phyloP scores from a whole-genome alignment of 2,113 vertebrate species.

The Peromyscus maniculatus region DNA sequence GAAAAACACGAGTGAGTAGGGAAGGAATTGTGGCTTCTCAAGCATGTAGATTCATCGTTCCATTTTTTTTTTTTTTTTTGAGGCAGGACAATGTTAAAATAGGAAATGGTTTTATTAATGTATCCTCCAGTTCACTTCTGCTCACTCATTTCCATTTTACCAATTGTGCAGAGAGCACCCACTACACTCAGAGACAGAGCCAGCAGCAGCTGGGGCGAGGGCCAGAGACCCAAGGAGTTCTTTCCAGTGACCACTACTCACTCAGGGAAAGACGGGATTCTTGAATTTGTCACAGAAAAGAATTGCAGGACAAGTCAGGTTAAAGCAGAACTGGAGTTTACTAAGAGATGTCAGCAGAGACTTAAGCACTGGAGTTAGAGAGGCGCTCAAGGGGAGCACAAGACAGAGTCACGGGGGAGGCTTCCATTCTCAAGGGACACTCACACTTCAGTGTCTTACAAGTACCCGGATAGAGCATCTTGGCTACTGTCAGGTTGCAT shows the following conservation, averaged over 20 bases:
- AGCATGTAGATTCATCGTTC: not conserved
- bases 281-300: not conserved
- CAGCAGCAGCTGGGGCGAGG: not conserved
- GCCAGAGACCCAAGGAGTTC: not conserved
- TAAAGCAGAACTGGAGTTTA: not conserved
- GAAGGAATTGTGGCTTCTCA: conserved; percentile 6
- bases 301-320: not conserved
- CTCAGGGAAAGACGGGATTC: not conserved
- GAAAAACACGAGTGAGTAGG: not conserved
- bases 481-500: not conserved
- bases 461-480: not conserved
- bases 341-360: not conserved
- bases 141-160: not conserved
- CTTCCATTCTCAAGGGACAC: not conserved
- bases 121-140: conserved; percentile 31
- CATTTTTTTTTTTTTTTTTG: not conserved
- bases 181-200: not conserved
- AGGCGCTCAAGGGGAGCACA: not conserved
- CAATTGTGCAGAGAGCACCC: not conserved
- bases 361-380: not conserved
- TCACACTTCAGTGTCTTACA: not conserved
- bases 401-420: not conserved
- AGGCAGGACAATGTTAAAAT: not conserved
- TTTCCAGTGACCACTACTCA: not conserved
- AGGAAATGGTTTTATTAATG: not conserved